Percentiles rank a stretch among this genome's conserved stretches.
phyloP scores from a whole-genome alignment of 2,797 vertebrate species.

The Arremon brunneinucha region DNA sequence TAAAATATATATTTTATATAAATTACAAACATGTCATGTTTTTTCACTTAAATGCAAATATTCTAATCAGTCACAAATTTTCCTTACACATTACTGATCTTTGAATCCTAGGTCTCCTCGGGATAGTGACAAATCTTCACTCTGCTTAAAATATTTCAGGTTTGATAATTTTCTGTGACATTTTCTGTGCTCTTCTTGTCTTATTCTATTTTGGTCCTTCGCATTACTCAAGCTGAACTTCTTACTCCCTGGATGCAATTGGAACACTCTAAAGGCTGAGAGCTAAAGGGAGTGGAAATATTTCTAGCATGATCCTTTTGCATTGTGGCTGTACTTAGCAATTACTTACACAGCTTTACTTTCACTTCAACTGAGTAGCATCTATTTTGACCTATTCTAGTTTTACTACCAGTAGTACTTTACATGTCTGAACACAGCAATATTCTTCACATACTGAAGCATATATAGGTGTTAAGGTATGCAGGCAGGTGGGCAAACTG shows the following conservation, averaged over 20 bases:
- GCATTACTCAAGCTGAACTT: not conserved
- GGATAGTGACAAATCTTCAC: not conserved
- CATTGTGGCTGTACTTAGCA: not conserved
- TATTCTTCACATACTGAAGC: not conserved
- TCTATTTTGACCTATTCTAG: not conserved
- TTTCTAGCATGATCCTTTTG: not conserved
- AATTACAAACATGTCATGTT: not conserved
- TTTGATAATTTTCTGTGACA: not conserved
- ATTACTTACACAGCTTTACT: not conserved
- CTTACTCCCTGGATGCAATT: not conserved
- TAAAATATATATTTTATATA: not conserved
- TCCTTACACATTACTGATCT: not conserved
- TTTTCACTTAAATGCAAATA: not conserved
- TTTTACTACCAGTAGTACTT: not conserved
- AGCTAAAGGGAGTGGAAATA: not conserved
- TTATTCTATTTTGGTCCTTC: not conserved
- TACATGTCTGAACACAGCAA: not conserved
- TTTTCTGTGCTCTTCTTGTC: not conserved
- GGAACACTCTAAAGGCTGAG: not conserved
- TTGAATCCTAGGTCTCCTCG: not conserved
- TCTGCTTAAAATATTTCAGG: not conserved
- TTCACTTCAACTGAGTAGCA: not conserved
- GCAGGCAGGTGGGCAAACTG: not conserved
- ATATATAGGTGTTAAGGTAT: not conserved
- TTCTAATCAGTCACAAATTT: not conserved